Evolutionary conservation across 2,113 vertebrate species (phyloP).

Genomic region (Acinonyx jubatus): DNA sequence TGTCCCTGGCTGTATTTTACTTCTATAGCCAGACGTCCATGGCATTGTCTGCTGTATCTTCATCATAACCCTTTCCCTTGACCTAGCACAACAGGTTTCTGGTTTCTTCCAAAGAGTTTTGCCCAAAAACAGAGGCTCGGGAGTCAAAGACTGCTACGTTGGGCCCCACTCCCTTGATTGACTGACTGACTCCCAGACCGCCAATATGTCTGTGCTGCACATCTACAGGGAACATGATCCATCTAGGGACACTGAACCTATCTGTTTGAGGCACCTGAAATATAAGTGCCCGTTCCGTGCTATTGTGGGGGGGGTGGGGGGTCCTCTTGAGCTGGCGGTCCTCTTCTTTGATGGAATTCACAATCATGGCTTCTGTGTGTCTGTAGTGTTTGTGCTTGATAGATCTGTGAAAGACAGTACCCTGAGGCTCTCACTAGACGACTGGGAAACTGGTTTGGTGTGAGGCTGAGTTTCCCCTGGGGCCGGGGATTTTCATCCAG

Average conservation of each 20-base stretch:
- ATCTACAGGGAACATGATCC: not conserved
- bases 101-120: not conserved
- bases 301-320: rapidly evolving
- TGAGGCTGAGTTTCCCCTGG: too few species aligned
- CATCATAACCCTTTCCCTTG: not conserved
- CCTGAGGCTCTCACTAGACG: not conserved
- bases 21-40: not conserved
- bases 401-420: not conserved
- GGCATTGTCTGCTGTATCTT: not conserved
- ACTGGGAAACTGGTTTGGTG: not conserved
- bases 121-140: not conserved
- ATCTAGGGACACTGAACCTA: not conserved
- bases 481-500: not conserved
- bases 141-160: not conserved
- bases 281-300: not conserved
- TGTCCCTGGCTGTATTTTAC: not conserved
- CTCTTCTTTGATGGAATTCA: not conserved
- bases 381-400: not conserved
- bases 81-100: not conserved
- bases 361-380: rapidly evolving
- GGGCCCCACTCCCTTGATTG: not conserved
- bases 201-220: not conserved
- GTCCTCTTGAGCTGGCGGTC: too few species aligned
- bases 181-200: not conserved
- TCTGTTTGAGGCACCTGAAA: not conserved